Base-by-base conservation (phyloP, 2,888 invertebrate genomes). In the Cosmorhoe ocellata region DNA sequence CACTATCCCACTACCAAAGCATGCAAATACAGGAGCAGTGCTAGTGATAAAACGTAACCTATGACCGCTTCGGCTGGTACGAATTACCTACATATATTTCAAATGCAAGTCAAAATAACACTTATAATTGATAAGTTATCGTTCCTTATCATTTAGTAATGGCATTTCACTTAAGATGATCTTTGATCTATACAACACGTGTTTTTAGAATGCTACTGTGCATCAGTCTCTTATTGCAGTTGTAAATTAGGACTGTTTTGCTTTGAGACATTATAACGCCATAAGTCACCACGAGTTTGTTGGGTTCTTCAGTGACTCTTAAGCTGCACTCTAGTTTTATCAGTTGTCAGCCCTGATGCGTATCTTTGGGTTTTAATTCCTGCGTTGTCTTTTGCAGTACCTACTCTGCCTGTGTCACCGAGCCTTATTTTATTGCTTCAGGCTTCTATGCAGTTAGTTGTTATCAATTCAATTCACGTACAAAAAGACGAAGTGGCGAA, bases 41-140 rank as follows among this genome's bases (percentile, higher is more conserved):
- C 12, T 18, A 32, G 9, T 33, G 43, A 44, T 50, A 49, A 34
- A 49, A 28, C 10, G 8, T 48, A 37, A 37, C 41, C 43, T 39
- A 24, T 49, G 38, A 43, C 43, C 49, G 10, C 9, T 24, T 22
- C 14, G n/a, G 18, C 18, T 6, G 9, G 13, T 14, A 33, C 12
- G 14, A 9, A 14, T 14, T 33, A 14, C 27, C 18, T 9, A n/a
- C n/a, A n/a, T n/a, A n/a, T n/a, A n/a, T n/a, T n/a, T n/a, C n/a
- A 32, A 38, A 6, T 38, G 26, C 26, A 13, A 24, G 26, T 5
- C 42, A 24, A 34, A 10, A 10, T 5, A 5, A 11, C 22, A 36
- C 11, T 10, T 13, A 12, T n/a, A 12, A 14, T 38, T 38, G 42
- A 49, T 49, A 43, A 37, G 41, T 32, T 26, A 45, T 14, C 4